phyloP scores from a whole-genome alignment of 2,113 vertebrate species.

The Hyperopisus bebe region DNA sequence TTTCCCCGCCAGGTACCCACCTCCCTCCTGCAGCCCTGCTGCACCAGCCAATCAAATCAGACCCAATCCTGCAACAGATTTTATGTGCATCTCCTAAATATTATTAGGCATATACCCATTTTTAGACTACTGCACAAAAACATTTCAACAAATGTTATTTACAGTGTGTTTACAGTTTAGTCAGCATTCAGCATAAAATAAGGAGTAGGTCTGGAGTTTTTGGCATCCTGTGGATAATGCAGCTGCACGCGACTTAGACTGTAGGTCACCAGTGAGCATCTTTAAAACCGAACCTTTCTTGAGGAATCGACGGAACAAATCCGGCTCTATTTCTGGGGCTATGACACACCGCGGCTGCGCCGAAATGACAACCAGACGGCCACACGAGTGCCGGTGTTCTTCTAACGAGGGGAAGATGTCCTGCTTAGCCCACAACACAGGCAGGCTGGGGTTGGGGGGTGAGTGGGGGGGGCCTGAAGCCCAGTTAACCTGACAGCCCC shows the following conservation, averaged over 20 bases:
- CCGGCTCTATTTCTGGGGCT: constrained; percentile 56
- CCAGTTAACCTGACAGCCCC: neutral
- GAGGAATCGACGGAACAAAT: constrained; percentile 59
- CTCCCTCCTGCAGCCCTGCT: neutral
- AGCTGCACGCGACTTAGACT: neutral
- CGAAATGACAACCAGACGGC: constrained; percentile 58
- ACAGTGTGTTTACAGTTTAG: neutral
- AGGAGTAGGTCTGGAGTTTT: neutral
- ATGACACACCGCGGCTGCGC: constrained; percentile 60
- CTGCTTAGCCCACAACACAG: constrained; percentile 42
- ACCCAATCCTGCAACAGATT: neutral
- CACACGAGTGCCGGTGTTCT: constrained; percentile 46
- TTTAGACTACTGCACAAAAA: neutral
- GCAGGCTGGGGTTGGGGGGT: constrained; percentile 20
- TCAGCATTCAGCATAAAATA: neutral
- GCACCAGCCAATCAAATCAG: neutral
- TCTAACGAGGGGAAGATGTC: constrained; percentile 36
- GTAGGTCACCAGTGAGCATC: constrained; percentile 54
- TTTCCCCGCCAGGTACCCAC: neutral
- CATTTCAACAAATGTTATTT: neutral
- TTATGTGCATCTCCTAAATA: neutral
- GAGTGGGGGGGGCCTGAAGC: neutral
- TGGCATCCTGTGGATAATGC: neutral
- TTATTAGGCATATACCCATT: neutral
- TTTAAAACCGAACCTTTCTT: constrained; percentile 57